Conservation (phyloP, 1,140 invertebrate genomes). For the Orchestia grillus region DNA sequence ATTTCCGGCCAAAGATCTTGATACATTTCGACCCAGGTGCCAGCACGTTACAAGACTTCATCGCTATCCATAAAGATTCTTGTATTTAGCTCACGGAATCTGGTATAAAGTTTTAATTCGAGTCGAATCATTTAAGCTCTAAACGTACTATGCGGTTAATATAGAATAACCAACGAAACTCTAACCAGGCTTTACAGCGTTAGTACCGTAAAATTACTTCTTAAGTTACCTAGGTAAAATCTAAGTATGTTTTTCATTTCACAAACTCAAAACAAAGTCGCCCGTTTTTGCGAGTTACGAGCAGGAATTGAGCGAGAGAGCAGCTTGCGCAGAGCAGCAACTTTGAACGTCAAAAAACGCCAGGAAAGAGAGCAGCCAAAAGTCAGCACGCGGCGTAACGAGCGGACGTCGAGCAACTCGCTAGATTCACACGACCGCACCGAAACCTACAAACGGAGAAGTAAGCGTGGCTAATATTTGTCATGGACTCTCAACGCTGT, state of each 20-base stretch:
- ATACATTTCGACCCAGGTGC: background rate
- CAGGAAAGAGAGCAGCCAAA: background rate
- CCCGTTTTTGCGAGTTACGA: background rate
- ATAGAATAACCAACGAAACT: background rate
- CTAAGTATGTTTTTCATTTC: background rate
- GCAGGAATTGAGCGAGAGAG: background rate
- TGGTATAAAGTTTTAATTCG: background rate
- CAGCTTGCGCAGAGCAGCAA: background rate
- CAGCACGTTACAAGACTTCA: background rate
- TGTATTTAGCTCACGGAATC: background rate
- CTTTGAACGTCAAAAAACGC: background rate
- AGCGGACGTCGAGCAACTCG: background rate
- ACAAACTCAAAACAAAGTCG: background rate
- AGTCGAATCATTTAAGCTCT: background rate
- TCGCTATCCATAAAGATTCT: background rate
- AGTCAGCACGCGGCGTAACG: background rate
- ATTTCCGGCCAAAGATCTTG: background rate
- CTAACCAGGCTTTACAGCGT: background rate
- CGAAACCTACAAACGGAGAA: background rate
- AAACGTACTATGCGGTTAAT: background rate
- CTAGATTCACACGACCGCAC: background rate
- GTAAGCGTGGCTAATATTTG: background rate
- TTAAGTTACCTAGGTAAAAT: background rate
- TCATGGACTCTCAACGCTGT: background rate
- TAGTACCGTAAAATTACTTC: background rate